These are phyloP conservation scores for Lophura nycthemera DNA, from an alignment of 2,113 vertebrate genomes.

Conservation along the genomic window DNA sequence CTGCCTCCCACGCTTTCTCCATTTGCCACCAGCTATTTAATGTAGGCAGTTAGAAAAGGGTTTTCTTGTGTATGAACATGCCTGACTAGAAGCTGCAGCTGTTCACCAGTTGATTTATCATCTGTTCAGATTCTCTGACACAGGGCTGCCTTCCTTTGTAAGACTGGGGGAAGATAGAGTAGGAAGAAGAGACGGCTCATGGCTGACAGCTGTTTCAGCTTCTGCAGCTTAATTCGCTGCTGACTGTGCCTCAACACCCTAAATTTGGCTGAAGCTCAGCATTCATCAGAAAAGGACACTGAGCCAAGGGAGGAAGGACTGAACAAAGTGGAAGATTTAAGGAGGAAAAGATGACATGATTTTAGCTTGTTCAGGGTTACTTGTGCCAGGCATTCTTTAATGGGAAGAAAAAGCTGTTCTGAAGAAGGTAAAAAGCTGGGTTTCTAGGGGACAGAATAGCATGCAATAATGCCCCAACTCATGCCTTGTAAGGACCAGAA, in stretches of 20 bases:
- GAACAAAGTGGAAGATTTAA: neutral
- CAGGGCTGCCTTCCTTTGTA: neutral
- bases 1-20: neutral
- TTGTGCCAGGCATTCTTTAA: neutral
- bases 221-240: neutral
- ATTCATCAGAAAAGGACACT: neutral
- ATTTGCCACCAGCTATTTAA: neutral
- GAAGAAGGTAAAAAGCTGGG: neutral
- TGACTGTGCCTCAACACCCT: neutral
- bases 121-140: conserved; percentile 7
- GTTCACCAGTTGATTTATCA: conserved; percentile 59
- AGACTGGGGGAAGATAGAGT: neutral
- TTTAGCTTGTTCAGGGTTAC: neutral
- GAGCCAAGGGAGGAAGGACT: neutral
- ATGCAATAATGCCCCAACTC: neutral
- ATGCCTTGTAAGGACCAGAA: neutral
- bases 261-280: neutral
- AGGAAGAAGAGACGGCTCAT: neutral
- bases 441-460: neutral
- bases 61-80: conserved; percentile 11
- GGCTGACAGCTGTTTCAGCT: conserved; percentile 33
- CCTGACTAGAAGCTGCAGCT: conserved; percentile 54
- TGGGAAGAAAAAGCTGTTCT: neutral
- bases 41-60: neutral
- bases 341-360: neutral